phyloP scores from a whole-genome alignment of 2,888 invertebrate genomes.

The Troides oblongomaculatus region DNA sequence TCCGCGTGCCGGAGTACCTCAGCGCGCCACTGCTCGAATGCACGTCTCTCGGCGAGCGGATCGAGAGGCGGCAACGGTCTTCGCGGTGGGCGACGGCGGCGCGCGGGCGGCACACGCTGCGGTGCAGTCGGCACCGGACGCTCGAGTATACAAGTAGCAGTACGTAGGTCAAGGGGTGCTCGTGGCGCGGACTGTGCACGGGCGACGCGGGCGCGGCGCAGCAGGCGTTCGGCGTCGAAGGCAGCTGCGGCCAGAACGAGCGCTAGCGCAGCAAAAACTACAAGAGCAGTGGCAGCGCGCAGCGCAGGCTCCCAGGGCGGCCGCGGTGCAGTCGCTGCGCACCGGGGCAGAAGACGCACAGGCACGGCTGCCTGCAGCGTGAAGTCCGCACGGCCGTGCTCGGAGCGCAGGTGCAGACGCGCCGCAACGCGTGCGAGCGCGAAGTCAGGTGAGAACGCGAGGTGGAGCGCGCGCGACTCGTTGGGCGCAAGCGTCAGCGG shows the following conservation, averaged over 20 bases:
- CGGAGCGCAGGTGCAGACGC: constrained; percentile 46
- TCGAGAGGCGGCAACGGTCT: constrained; percentile 46
- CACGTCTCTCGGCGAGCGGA: constrained; percentile 56
- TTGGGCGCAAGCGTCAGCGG: constrained; percentile 57
- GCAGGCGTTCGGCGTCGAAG: constrained; percentile 44
- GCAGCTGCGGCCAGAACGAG: constrained; percentile 54
- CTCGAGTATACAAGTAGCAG: constrained; percentile 29
- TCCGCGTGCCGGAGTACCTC: constrained; percentile 50
- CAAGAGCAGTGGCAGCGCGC: constrained; percentile 68
- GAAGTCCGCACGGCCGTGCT: constrained; percentile 45
- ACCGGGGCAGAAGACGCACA: constrained; percentile 47
- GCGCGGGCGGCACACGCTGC: constrained; percentile 35
- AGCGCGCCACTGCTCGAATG: constrained; percentile 66
- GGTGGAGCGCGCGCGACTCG: constrained; percentile 52
- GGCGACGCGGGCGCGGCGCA: constrained; percentile 41
- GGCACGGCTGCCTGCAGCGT: constrained; percentile 46
- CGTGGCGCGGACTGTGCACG: constrained; percentile 35
- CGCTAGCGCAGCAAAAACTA: constrained; percentile 50
- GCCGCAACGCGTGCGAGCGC: constrained; percentile 52
- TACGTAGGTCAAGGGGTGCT: constrained; percentile 45
- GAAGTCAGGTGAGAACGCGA: constrained; percentile 59
- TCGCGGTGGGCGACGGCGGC: constrained; percentile 39
- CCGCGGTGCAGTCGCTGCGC: constrained; percentile 59
- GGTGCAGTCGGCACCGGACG: constrained; percentile 33
- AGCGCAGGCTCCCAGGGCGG: constrained; percentile 78